These are phyloP conservation scores for Micrasema longulum DNA, from an alignment of 1,140 invertebrate genomes.

Conservation along the genomic window DNA sequence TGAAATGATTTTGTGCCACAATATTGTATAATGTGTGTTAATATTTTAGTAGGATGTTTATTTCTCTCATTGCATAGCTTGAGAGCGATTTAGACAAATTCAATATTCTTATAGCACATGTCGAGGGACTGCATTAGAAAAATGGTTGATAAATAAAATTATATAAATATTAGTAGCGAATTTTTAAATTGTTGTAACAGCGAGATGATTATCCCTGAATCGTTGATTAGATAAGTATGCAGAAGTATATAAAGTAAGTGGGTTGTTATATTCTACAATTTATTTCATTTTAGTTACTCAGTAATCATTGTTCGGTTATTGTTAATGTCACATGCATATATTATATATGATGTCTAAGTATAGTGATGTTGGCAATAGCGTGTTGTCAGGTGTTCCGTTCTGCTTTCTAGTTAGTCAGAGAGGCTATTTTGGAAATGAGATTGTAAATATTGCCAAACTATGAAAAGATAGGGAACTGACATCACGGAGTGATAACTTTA, in stretches of 20 bases:
- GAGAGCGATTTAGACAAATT: constrained; percentile 19
- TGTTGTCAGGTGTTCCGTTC: constrained; percentile 4
- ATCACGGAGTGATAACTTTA: constrained; percentile 17
- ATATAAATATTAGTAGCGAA: constrained; percentile 45
- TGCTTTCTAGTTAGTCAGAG: constrained; percentile 16
- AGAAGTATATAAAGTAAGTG: constrained; percentile 34
- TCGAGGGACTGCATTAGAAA: constrained; percentile 41
- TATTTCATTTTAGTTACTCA: constrained; percentile 8
- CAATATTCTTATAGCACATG: constrained; percentile 43
- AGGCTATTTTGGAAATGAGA: not conserved
- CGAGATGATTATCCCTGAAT: constrained; percentile 29
- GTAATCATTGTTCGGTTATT: constrained; percentile 32
- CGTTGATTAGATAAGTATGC: constrained; percentile 42
- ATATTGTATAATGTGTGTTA: constrained; percentile 4
- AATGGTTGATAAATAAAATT: constrained; percentile 41
- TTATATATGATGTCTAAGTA: not conserved
- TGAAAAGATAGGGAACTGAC: not conserved
- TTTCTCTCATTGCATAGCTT: constrained; percentile 31
- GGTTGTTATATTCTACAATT: constrained; percentile 46
- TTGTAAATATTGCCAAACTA: constrained; percentile 11
- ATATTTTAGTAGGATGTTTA: constrained; percentile 7
- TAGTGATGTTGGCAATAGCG: not conserved
- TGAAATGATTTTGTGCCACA: constrained; percentile 38
- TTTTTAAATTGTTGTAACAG: constrained; percentile 40
- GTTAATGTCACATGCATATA: not conserved